Evolutionary conservation across 2,113 vertebrate genomes (phyloP).

Genomic region (Amphilophus citrinellus): DNA sequence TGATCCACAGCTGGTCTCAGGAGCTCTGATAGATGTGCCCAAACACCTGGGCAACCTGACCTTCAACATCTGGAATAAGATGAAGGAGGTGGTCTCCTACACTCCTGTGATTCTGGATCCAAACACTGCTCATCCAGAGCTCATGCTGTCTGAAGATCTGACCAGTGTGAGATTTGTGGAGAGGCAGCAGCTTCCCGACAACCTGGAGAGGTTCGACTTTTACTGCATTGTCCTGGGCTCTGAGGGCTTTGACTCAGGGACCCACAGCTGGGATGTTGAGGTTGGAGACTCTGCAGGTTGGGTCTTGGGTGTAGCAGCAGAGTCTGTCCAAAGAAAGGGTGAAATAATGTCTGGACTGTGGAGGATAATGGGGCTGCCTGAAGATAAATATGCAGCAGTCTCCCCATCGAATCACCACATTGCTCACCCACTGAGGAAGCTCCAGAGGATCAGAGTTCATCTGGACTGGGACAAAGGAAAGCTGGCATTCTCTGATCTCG

Average conservation of each 20-base stretch:
- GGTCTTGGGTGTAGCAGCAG: constrained; percentile 25
- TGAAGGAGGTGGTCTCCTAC: constrained; percentile 13
- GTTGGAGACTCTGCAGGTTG: constrained; percentile 1
- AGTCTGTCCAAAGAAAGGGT: not conserved
- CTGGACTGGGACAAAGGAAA: constrained; percentile 15
- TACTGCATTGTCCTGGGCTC: constrained; percentile 1
- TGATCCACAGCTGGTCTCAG: not conserved
- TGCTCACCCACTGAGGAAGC: not conserved
- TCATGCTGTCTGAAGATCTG: constrained; percentile 23
- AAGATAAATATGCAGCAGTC: not conserved
- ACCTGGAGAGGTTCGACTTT: constrained; percentile 4
- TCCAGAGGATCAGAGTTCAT: constrained; percentile 15
- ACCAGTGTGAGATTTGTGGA: not conserved
- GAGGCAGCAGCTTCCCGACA: constrained; percentile 12
- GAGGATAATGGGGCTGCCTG: not conserved
- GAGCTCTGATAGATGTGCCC: not conserved
- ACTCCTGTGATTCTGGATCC: constrained; percentile 38
- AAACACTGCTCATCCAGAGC: not conserved
- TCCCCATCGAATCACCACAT: not conserved
- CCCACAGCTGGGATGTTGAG: constrained; percentile 28
- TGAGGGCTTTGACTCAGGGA: constrained; percentile 11
- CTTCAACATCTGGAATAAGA: constrained; percentile 28
- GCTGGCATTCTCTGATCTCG: not conserved
- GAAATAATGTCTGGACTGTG: constrained; percentile 9
- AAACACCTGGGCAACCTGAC: constrained; percentile 34